phyloP scores from a whole-genome alignment of 2,113 vertebrate species.

The Holacanthus passer region DNA sequence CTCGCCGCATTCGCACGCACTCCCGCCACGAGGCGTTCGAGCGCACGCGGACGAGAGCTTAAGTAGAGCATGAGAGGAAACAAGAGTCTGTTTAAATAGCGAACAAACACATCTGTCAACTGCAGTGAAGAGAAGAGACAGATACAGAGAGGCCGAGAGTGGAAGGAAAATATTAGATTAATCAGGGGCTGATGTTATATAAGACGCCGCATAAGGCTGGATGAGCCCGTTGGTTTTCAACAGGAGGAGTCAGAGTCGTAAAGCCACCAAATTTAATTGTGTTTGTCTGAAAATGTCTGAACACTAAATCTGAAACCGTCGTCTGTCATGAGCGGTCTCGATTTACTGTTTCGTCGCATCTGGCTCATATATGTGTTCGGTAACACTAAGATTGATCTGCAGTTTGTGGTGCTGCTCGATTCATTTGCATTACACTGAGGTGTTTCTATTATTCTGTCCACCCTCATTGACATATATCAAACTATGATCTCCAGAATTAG shows the following conservation, averaged over 20 bases:
- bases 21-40: background rate
- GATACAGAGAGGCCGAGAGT: background rate
- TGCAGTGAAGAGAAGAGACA: background rate
- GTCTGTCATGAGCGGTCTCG: too few species aligned
- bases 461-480: too few species aligned
- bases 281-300: too few species aligned
- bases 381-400: too few species aligned
- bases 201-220: background rate
- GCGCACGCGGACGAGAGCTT: slow-evolving; percentile 36
- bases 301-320: too few species aligned
- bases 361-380: too few species aligned
- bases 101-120: slow-evolving; percentile 46
- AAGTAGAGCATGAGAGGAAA: slow-evolving; percentile 62
- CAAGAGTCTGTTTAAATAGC: slow-evolving; percentile 38
- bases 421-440: too few species aligned
- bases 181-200: slow-evolving; percentile 1
- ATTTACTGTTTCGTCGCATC: too few species aligned
- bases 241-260: background rate
- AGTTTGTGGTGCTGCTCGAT: too few species aligned
- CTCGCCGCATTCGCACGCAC: background rate
- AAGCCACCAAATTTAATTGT: too few species aligned
- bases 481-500: too few species aligned
- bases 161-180: slow-evolving; percentile 25
- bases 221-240: background rate
- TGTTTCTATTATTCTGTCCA: too few species aligned